Evolutionary conservation across 2,797 vertebrate genomes (phyloP).

Genomic region (Coracias cyanogaster): DNA sequence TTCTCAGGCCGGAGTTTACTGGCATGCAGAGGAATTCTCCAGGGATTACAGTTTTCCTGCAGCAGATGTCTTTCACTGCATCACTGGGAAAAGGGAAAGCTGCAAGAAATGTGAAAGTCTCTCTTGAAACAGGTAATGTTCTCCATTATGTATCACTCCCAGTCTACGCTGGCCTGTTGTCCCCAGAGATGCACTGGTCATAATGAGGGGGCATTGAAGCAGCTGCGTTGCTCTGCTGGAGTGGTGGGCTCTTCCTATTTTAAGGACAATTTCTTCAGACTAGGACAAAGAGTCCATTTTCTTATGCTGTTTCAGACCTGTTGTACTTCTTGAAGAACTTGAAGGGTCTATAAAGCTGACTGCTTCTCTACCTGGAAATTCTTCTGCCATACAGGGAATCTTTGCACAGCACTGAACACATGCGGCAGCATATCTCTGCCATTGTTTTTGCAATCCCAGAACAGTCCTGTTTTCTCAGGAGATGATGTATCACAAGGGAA

Average conservation of each 20-base stretch:
- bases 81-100: neutral
- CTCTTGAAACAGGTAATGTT: neutral
- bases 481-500: neutral
- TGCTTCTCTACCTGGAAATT: neutral
- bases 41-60: neutral
- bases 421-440: accelerated
- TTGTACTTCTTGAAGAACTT: neutral
- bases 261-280: neutral
- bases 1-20: neutral
- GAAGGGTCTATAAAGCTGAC: neutral
- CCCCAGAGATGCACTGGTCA: neutral
- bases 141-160: neutral
- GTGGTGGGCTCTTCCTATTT: neutral
- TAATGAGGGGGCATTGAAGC: neutral
- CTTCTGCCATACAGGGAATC: neutral
- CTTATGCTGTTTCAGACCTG: neutral
- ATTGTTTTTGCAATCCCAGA: neutral
- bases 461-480: neutral
- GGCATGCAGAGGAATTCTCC: neutral
- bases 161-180: accelerated
- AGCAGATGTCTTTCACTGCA: neutral
- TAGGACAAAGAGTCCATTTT: neutral
- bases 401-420: neutral
- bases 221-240: accelerated
- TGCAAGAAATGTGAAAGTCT: neutral